A percentile compares a stretch with the other conserved stretches of the same genome.
phyloP scores from a whole-genome alignment of 2,113 vertebrate species.

The Mesoclemmys tuberculata region DNA sequence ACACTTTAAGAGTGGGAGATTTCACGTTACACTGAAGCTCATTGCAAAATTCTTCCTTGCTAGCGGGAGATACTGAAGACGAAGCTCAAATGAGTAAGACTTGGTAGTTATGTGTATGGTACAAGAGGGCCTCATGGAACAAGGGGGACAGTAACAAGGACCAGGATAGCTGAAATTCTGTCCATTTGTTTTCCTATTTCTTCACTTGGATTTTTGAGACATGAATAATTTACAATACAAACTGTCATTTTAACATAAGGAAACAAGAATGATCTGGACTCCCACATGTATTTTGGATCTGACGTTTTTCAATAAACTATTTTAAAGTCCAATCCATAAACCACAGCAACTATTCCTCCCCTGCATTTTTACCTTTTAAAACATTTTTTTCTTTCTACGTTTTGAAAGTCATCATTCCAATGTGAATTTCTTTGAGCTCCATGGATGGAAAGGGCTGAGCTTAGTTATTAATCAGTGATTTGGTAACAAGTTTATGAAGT shows the following conservation, averaged over 20 bases:
- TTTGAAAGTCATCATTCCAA: background rate
- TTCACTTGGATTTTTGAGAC: background rate
- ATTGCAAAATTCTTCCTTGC: background rate
- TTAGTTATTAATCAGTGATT: background rate
- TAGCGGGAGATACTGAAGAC: background rate
- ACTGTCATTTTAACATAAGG: too few species aligned
- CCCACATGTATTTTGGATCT: background rate
- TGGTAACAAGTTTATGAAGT: background rate
- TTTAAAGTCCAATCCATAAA: background rate
- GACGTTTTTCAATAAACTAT: background rate
- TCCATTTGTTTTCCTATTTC: background rate
- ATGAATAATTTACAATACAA: background rate
- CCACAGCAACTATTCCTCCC: background rate
- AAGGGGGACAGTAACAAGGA: background rate
- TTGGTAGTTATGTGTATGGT: background rate
- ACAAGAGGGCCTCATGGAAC: background rate
- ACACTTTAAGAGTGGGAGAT: too few species aligned
- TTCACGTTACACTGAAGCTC: background rate
- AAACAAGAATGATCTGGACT: too few species aligned
- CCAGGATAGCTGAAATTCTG: background rate
- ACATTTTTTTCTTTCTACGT: background rate
- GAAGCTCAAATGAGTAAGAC: background rate
- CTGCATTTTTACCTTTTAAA: background rate
- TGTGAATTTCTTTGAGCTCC: background rate
- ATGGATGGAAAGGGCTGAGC: background rate